Conservation (phyloP, 2,113 vertebrate species). For the Brevimyrus niger region DNA sequence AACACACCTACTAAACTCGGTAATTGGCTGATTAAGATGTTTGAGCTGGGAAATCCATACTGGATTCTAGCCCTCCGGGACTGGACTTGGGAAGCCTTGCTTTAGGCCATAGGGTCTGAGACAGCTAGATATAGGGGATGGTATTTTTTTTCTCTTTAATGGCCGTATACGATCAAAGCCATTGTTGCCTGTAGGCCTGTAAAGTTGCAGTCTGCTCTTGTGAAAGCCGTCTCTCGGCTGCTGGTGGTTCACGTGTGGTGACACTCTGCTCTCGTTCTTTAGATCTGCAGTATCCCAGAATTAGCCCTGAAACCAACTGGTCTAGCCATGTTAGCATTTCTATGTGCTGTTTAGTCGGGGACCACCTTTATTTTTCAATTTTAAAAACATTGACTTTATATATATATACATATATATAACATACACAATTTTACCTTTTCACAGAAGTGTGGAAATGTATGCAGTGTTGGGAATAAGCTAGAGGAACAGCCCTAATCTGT, state of each 20-base stretch:
- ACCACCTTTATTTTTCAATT: not conserved
- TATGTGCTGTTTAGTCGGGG: not conserved
- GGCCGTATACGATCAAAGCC: not conserved
- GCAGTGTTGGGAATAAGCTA: constrained; percentile 17
- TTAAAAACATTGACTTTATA: not conserved
- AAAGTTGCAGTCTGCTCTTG: not conserved
- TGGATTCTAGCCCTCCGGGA: not conserved
- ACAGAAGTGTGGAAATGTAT: constrained; percentile 1
- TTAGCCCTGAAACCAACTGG: not conserved
- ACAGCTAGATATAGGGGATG: not conserved
- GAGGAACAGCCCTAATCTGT: constrained; percentile 13
- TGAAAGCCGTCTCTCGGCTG: not conserved
- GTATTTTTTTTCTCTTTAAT: not conserved
- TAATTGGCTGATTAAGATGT: not conserved
- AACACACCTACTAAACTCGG: not conserved
- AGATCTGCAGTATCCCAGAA: not conserved
- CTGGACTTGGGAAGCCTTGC: not conserved
- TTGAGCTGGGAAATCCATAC: not conserved
- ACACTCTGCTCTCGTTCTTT: not conserved
- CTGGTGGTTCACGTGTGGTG: not conserved
- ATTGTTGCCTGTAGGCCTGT: not conserved
- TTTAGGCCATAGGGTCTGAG: not conserved
- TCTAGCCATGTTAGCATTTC: not conserved
- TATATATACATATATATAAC: not conserved
- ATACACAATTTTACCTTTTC: not conserved